These are phyloP conservation scores for Hypomesus transpacificus DNA, from an alignment of 2,113 vertebrate species.

Conservation along the genomic window DNA sequence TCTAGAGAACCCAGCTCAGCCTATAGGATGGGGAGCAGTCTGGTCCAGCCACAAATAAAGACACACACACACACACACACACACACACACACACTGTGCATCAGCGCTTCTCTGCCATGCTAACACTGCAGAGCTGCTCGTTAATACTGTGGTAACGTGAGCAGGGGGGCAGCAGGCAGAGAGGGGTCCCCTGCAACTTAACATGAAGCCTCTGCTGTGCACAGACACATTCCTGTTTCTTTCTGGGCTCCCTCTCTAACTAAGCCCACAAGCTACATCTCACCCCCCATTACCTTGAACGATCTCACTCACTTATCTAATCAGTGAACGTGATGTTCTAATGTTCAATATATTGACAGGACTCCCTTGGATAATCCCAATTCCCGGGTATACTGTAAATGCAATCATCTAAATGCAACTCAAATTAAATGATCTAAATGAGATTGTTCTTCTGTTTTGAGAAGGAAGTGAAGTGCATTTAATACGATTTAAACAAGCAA, in stretches of 20 bases:
- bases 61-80: neutral
- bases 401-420: neutral
- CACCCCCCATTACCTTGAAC: neutral
- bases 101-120: constrained; percentile 32
- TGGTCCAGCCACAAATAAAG: neutral
- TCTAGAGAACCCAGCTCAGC: constrained; percentile 31
- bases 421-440: constrained; percentile 6
- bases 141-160: constrained; percentile 6
- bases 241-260: constrained; percentile 43
- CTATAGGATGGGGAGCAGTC: constrained; percentile 3
- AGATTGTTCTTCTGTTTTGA: constrained; percentile 5
- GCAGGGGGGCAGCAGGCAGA: neutral
- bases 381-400: neutral
- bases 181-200: neutral
- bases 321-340: neutral
- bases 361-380: neutral
- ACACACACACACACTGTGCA: neutral
- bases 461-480: no score
- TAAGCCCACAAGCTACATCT: neutral
- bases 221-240: neutral
- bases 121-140: constrained; percentile 46
- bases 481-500: no score
- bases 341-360: no score
- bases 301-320: constrained; percentile 38
- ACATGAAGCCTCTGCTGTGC: no score